Conservation (phyloP, 2,888 invertebrate species). For the Melieria picta region DNA sequence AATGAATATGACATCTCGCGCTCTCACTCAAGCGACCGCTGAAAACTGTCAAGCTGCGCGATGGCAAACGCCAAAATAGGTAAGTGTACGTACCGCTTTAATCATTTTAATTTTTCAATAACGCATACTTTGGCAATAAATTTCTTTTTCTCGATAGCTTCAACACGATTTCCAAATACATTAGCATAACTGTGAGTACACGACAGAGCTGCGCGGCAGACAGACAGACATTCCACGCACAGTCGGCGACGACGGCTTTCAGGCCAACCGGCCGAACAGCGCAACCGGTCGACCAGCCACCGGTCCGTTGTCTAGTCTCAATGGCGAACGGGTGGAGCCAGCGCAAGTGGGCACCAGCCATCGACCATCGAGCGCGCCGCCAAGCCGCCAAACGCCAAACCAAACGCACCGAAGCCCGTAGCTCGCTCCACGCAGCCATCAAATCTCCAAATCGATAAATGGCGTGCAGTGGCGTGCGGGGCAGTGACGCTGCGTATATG, state of each 20-base stretch:
- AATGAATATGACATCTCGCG: slow-evolving; percentile 15
- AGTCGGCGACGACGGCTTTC: slow-evolving; percentile 15
- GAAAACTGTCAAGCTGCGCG: not conserved
- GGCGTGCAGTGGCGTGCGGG: slow-evolving; percentile 37
- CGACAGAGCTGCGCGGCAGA: not conserved
- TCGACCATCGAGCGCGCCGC: too few relatives aligned
- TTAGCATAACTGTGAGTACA: slow-evolving; percentile 56
- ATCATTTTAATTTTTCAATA: slow-evolving; percentile 54
- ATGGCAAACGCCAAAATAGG: slow-evolving; percentile 1
- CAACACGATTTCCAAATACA: slow-evolving; percentile 59
- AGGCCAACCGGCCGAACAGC: slow-evolving; percentile 1
- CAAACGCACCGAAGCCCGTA: slow-evolving; percentile 27
- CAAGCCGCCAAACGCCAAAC: slow-evolving; percentile 9
- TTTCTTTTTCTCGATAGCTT: slow-evolving; percentile 51
- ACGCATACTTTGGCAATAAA: slow-evolving; percentile 58
- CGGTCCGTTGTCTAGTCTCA: not conserved
- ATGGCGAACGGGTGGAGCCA: too few relatives aligned
- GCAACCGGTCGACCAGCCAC: not conserved
- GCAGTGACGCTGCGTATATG: slow-evolving; percentile 36
- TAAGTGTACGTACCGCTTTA: slow-evolving; percentile 19
- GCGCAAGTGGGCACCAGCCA: too few relatives aligned
- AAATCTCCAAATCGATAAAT: slow-evolving; percentile 59
- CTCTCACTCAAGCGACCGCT: not conserved
- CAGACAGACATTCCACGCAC: not conserved
- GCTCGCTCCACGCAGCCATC: slow-evolving; percentile 31